Base-by-base conservation (phyloP, 2,888 invertebrate species). In the Erebia ligea region DNA sequence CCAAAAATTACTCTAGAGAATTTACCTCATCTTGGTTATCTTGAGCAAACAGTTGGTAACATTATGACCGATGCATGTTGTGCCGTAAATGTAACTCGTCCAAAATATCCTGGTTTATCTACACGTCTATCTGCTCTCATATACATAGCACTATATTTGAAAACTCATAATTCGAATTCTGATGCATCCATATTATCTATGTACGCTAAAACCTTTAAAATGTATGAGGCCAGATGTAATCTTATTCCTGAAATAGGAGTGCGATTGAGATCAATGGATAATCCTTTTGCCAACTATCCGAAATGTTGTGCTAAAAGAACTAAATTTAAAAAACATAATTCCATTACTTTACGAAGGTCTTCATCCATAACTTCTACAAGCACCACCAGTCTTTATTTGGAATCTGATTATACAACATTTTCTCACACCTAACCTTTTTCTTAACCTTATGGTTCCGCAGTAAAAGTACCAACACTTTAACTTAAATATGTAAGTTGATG, bases 61-160 rank as follows among this genome's bases (percentile, higher is more conserved):
- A 81, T 94, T 56, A 80, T 96, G 42, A 92, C 95, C 2, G 85
- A 92, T 69, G 95, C 94, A 1, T 90, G 95, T 69, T 92, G 93
- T 71, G 86, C 91, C 54, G 88, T 94, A 0, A 92, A 93, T 70
- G 89, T 88, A 1, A 68, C 89, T 19, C 89, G 96, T 72, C 96
- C 96, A 0, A 94, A 95, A 75, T 94, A 95, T 77, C 94, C 95
- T 0, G 95, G 95, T 1, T 84, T 96, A 25, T 85, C 86, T 73
- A 82, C 92, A 50, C 76, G 84, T 62, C 68, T 87, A 8, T 95
- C 95, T 0, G 96, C 94, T 0, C 83, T 94, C 0, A 81, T 96
- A 62, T 91, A 91, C 73, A 84, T 95, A 56, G 96, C 92, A 4
- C 80, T 95, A 48, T 94, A 90, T 82, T 82, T 96, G 66, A 96